Conservation (phyloP, 2,113 vertebrate species). For the Melanocharis versteri region DNA sequence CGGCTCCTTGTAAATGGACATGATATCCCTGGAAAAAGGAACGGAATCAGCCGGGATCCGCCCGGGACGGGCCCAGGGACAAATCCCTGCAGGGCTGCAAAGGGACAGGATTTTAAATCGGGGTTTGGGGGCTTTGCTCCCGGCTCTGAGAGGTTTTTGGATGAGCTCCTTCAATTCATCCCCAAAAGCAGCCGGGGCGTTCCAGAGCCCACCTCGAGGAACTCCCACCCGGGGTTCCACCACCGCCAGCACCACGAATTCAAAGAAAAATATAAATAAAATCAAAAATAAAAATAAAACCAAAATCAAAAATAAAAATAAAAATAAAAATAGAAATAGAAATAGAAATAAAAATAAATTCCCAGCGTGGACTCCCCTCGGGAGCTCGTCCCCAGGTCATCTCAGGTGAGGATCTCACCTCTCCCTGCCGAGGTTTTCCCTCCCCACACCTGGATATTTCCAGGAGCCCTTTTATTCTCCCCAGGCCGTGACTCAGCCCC, state of each 20-base stretch:
- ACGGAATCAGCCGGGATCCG: neutral
- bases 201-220: neutral
- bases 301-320: too few species aligned
- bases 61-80: neutral
- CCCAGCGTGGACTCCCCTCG: neutral
- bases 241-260: neutral
- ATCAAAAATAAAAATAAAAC: too few species aligned
- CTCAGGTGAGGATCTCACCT: neutral
- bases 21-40: slow-evolving; percentile 86
- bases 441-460: neutral
- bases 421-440: neutral
- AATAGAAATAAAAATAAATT: neutral
- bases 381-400: rapidly evolving
- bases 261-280: neutral
- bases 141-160: neutral
- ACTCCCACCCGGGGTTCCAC: rapidly evolving
- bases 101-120: too few species aligned
- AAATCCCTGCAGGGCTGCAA: neutral
- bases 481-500: neutral
- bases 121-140: neutral
- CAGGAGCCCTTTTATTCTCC: neutral
- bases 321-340: too few species aligned
- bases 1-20: slow-evolving; percentile 99
- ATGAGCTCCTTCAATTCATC: neutral
- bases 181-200: rapidly evolving